A percentile compares a stretch with the other conserved stretches of the same genome.
phyloP scores from a whole-genome alignment of 2,888 invertebrate genomes.

The Callimorpha dominula region DNA sequence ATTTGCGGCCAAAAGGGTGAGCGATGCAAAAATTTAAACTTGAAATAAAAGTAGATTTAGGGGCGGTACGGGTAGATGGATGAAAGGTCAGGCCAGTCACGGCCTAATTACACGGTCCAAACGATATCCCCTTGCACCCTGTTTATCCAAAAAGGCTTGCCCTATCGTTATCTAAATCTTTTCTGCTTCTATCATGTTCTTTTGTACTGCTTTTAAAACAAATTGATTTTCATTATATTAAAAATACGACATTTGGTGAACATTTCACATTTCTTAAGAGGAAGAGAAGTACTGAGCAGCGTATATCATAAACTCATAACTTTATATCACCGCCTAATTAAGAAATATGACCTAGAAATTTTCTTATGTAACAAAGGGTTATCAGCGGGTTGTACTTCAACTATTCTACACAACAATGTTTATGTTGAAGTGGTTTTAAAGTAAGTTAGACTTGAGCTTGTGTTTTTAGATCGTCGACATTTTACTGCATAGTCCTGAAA shows the following conservation, averaged over 20 bases:
- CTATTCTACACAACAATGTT: background rate
- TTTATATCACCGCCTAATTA: conserved; percentile 33
- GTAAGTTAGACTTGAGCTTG: conserved; percentile 22
- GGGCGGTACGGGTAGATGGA: conserved; percentile 38
- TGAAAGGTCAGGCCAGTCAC: conserved; percentile 54
- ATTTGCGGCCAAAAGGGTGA: conserved; percentile 20
- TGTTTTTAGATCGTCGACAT: background rate
- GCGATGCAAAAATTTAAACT: conserved; percentile 36
- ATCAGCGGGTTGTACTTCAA: background rate
- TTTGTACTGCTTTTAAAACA: conserved; percentile 40
- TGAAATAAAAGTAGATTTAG: conserved; percentile 41
- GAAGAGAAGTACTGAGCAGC: conserved; percentile 15
- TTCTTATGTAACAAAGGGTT: background rate
- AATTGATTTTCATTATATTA: conserved; percentile 35
- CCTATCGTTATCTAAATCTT: conserved; percentile 49
- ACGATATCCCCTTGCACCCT: conserved; percentile 46
- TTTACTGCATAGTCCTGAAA: no score
- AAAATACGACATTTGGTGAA: conserved; percentile 10
- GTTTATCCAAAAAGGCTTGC: conserved; percentile 38
- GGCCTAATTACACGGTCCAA: conserved; percentile 41
- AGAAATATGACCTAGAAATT: conserved; percentile 25
- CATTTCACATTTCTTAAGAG: conserved; percentile 13
- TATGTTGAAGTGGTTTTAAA: conserved; percentile 22
- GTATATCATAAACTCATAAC: conserved; percentile 25
- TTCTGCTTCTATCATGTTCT: conserved; percentile 35